These are phyloP conservation scores for Sphaerophoria taeniata DNA, from an alignment of 2,888 invertebrate species.

Conservation along the genomic window DNA sequence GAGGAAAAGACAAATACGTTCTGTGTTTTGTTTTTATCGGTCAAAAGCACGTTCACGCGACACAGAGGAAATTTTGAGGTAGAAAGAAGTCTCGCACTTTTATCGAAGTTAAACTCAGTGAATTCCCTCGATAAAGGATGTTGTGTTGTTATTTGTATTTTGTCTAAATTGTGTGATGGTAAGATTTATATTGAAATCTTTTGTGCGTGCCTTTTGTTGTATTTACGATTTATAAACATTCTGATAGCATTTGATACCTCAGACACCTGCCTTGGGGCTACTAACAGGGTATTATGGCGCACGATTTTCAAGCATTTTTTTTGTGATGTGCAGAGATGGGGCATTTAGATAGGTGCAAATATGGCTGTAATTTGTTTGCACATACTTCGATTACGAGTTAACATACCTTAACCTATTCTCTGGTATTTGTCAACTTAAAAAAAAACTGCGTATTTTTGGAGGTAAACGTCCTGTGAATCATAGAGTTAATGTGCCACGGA, in stretches of 20 bases:
- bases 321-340: conserved; percentile 4
- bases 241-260: conserved; percentile 17
- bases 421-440: too few relatives aligned
- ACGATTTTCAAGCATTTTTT: background rate
- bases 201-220: conserved; percentile 23
- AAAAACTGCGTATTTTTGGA: too few relatives aligned
- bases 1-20: background rate
- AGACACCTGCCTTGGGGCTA: conserved; percentile 10
- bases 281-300: background rate
- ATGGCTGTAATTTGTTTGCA: conserved; percentile 18
- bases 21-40: conserved; percentile 7
- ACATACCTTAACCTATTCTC: background rate
- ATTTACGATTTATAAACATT: conserved; percentile 17
- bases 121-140: conserved; percentile 1
- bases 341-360: conserved; percentile 4
- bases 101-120: conserved; percentile 6
- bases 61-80: background rate
- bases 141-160: conserved; percentile 1
- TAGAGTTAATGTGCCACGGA: too few relatives aligned
- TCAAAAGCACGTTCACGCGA: conserved; percentile 21
- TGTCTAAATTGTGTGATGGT: conserved; percentile 30
- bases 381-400: background rate
- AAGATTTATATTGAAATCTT: conserved; percentile 33
- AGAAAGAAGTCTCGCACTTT: conserved; percentile 2
- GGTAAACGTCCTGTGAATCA: too few relatives aligned